A percentile compares a stretch with the other conserved stretches of the same genome.
phyloP scores from a whole-genome alignment of 2,797 vertebrate genomes.

The Lycodopsis pacificus region DNA sequence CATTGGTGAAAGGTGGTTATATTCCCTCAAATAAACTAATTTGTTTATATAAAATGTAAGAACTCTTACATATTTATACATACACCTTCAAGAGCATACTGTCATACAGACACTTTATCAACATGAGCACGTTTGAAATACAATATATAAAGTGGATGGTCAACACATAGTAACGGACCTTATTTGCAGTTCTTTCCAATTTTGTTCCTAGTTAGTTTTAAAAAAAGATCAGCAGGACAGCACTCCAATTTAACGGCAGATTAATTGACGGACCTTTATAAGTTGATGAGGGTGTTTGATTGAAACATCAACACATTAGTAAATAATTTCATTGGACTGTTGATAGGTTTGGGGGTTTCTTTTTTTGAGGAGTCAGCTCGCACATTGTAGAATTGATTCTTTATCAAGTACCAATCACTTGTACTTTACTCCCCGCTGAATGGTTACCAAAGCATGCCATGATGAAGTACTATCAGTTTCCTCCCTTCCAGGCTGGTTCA shows the following conservation, averaged over 20 bases:
- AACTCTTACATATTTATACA: no score
- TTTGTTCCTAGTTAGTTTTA: background rate
- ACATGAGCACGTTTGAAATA: background rate
- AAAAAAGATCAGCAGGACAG: background rate
- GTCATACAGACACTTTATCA: no score
- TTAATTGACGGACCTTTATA: background rate
- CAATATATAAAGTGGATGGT: background rate
- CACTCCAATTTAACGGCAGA: background rate
- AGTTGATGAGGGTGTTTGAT: background rate
- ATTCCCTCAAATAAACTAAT: no score
- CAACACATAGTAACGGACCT: background rate
- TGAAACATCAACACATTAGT: constrained; percentile 15
- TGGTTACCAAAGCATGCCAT: background rate
- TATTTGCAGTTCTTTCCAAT: background rate
- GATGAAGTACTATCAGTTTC: constrained; percentile 20
- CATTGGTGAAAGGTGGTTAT: no score
- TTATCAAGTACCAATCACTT: background rate
- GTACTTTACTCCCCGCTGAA: background rate
- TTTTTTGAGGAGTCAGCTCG: constrained; percentile 18
- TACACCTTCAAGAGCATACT: no score
- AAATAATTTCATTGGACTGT: constrained; percentile 11
- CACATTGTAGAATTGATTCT: background rate
- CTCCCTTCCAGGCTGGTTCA: constrained; percentile 10
- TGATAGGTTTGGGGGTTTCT: background rate
- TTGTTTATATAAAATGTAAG: no score